Conservation (phyloP, 2,797 vertebrate genomes). For the Pseudomugil gertrudae region DNA sequence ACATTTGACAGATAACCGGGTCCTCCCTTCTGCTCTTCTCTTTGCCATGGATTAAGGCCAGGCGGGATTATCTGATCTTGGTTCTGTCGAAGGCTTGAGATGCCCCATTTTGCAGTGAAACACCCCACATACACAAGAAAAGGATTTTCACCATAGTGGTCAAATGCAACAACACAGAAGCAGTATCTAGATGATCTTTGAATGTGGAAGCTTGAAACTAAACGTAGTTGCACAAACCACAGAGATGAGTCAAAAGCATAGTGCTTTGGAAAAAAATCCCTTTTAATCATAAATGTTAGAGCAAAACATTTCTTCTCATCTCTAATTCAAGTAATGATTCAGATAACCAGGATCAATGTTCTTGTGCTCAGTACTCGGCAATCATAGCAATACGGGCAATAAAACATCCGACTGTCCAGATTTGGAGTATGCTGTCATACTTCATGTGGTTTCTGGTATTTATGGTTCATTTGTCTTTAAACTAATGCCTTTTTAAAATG, state of each 20-base stretch:
- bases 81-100: slow-evolving; percentile 23
- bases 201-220: not conserved
- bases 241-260: not conserved
- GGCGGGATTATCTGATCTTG: slow-evolving; percentile 49
- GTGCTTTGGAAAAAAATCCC: not conserved
- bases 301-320: not conserved
- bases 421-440: slow-evolving; percentile 1
- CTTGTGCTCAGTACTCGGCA: not conserved
- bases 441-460: too few relatives aligned
- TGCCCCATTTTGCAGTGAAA: slow-evolving; percentile 5
- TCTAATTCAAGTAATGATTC: slow-evolving; percentile 2
- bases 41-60: slow-evolving; percentile 44
- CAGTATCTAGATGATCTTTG: not conserved
- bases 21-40: slow-evolving; percentile 1
- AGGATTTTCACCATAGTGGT: not conserved
- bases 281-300: not conserved
- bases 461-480: too few relatives aligned
- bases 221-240: not conserved
- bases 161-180: not conserved
- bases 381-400: not conserved
- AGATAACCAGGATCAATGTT: not conserved
- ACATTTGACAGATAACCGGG: slow-evolving; percentile 1
- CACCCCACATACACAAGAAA: not conserved
- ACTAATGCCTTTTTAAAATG: too few relatives aligned
- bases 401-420: not conserved